Evolutionary conservation across 2,797 vertebrate genomes (phyloP), one percentile per base, ranked within the genome.

Genomic region (Hozukius guyotensis): DNA sequence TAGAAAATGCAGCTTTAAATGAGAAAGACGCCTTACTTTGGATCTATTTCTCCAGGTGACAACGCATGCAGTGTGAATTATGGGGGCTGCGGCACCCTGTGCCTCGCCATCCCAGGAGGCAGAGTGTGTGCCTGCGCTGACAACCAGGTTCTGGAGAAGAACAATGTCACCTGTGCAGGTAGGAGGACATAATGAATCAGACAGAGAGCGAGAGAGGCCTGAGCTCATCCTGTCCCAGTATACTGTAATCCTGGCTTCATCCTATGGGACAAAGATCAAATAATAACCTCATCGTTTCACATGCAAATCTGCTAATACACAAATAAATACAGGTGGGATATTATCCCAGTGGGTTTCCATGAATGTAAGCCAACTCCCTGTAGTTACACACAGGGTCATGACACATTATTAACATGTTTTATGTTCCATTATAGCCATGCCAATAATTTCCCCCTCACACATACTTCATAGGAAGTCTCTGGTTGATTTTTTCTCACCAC

Each of bases 121-220:
- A 94, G 98, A 95, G 97, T 99, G 85, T 99, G 99, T 93, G 97
- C 98, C 64, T 99, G 99, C 89, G 97, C 98, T 89, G 98, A 99
- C 96, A 98, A 98, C 96, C 98, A 99, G 82, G 90, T 96, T 92
- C 93, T 99, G 95, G 97, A 98, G 94, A 97, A 96, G 94, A 99
- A 99, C 90, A 98, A 96, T 92, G 97, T 98, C 93, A 97, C 96
- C 84, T 99, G 99, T 93, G 94, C 91, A 90, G 96, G 99, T 99
- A 97, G 93, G 97, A 92, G 86, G 83, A 87, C 63, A 75, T 85
- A 85, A 92, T 94, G 91, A 93, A 90, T 92, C 86, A 89, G 88
- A 89, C n/a, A 11, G 76, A 82, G 82, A 82, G 82, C n/a, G 42
- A 78, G 65, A 79, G 64, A 80, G 82, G 74, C 72, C 69, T 63